Conservation (phyloP, 2,797 vertebrate species). For the Calcarius lapponicus region DNA sequence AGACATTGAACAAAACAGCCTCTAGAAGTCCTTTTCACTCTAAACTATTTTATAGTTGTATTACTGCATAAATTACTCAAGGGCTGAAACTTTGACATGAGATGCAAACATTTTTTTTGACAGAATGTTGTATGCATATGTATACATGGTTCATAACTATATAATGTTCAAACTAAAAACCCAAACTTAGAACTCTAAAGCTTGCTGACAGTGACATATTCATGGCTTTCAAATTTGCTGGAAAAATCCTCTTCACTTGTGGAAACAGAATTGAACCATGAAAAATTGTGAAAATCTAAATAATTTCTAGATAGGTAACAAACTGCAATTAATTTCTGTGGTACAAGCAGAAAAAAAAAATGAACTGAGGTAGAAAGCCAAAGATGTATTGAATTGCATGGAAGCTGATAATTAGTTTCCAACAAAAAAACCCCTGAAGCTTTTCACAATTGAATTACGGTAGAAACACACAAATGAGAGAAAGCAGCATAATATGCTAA, state of each 20-base stretch:
- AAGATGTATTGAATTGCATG: neutral
- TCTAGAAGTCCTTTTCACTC: neutral
- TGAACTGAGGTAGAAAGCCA: neutral
- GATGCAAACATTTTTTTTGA: neutral
- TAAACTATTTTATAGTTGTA: neutral
- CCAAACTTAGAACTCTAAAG: neutral
- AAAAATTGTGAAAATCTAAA: neutral
- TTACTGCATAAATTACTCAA: neutral
- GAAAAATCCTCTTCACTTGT: neutral
- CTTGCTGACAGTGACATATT: neutral
- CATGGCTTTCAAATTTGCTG: neutral
- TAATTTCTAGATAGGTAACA: neutral
- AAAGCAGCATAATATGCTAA: neutral
- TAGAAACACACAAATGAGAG: neutral
- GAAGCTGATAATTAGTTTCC: slow-evolving; percentile 2
- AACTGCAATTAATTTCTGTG: slow-evolving; percentile 5
- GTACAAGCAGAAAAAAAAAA: neutral
- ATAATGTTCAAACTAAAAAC: neutral
- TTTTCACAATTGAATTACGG: neutral
- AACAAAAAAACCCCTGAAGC: neutral
- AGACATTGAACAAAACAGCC: neutral
- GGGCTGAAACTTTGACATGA: neutral
- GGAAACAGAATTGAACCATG: neutral
- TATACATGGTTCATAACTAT: neutral
- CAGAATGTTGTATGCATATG: neutral